phyloP scores from a whole-genome alignment of 2,113 vertebrate species.

The Hemichromis elongatus region DNA sequence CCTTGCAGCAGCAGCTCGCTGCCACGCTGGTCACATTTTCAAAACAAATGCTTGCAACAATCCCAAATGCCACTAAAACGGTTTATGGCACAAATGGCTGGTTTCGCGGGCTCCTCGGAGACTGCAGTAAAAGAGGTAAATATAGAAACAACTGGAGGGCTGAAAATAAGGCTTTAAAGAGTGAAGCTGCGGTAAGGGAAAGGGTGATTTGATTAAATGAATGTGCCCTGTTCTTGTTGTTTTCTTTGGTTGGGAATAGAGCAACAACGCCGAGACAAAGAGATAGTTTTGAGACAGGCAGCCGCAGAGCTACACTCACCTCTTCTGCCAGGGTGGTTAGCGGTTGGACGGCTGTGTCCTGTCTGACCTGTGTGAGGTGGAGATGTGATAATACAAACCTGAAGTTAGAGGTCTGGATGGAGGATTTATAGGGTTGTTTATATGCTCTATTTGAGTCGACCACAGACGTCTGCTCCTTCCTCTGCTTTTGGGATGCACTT shows the following conservation, averaged over 20 bases:
- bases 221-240: constrained; percentile 22
- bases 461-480: constrained; percentile 61
- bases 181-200: constrained; percentile 24
- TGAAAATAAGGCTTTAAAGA: constrained; percentile 27
- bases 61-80: neutral
- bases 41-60: constrained; percentile 35
- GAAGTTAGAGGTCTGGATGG: constrained; percentile 42
- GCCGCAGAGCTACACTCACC: constrained; percentile 16
- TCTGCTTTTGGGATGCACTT: constrained; percentile 32
- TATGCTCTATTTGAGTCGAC: constrained; percentile 37
- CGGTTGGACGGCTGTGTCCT: constrained; percentile 11
- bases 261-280: neutral
- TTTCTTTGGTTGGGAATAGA: constrained; percentile 15
- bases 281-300: constrained; percentile 28
- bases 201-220: constrained; percentile 42
- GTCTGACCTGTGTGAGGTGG: constrained; percentile 48
- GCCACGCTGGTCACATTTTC: neutral
- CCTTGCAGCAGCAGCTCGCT: neutral
- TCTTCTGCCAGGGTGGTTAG: constrained; percentile 29
- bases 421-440: constrained; percentile 68
- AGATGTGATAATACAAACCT: constrained; percentile 38
- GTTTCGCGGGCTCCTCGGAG: constrained; percentile 37
- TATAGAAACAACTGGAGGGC: constrained; percentile 27
- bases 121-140: constrained; percentile 52
- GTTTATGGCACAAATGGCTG: constrained; percentile 25